Evolutionary conservation across 2,797 vertebrate genomes (phyloP).

Genomic region (Bradypus variegatus): DNA sequence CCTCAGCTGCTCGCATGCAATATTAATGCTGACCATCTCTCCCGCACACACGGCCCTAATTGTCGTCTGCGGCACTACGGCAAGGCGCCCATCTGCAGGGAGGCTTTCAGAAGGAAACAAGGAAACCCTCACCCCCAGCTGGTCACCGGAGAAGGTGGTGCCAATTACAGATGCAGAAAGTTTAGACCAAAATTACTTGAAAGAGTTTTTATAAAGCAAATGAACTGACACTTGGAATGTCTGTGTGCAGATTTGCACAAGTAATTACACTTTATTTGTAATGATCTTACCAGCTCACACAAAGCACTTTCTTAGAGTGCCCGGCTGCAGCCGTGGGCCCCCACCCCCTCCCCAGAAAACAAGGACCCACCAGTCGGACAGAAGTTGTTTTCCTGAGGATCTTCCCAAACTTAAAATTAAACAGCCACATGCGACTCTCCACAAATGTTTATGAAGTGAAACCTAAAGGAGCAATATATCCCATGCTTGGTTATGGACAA

Average conservation of each 20-base stretch:
- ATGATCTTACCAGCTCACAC: constrained; percentile 42
- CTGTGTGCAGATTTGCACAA: constrained; percentile 58
- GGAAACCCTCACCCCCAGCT: constrained; percentile 79
- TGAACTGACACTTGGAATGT: constrained; percentile 44
- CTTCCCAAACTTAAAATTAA: neutral
- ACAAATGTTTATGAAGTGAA: constrained; percentile 12
- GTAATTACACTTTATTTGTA: constrained; percentile 62
- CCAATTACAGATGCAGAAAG: constrained; percentile 83
- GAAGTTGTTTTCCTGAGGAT: neutral
- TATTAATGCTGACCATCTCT: constrained; percentile 89
- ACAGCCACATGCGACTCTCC: neutral
- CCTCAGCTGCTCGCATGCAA: constrained; percentile 96
- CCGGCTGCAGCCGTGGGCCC: neutral
- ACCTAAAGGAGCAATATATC: neutral
- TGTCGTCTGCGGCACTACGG: constrained; percentile 79
- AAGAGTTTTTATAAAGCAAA: constrained; percentile 64
- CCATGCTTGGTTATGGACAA: neutral
- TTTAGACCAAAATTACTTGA: constrained; percentile 74
- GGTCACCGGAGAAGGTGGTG: constrained; percentile 77
- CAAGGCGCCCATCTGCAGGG: constrained; percentile 86
- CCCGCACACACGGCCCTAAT: constrained; percentile 80
- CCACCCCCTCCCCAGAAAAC: neutral
- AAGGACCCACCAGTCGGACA: neutral
- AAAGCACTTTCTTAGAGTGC: constrained; percentile 32
- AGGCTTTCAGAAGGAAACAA: constrained; percentile 78